These are phyloP conservation scores for Drosophila neocordata DNA, from an alignment of 1,140 invertebrate genomes.

Conservation along the genomic window DNA sequence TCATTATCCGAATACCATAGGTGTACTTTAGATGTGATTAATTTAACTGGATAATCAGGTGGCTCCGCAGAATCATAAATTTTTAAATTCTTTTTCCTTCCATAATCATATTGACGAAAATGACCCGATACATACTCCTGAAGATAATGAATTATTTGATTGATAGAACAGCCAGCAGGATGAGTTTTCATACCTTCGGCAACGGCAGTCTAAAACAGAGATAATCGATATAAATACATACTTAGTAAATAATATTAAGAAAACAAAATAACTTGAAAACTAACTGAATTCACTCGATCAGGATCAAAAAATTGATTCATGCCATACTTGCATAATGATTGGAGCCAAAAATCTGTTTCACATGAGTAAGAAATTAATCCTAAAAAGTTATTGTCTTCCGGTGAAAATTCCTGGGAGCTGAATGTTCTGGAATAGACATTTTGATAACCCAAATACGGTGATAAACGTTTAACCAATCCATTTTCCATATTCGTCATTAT, in stretches of 20 bases:
- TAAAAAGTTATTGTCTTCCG: slow-evolving; percentile 63
- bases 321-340: slow-evolving; percentile 24
- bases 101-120: slow-evolving; percentile 83
- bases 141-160: slow-evolving; percentile 83
- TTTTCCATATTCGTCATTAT: slow-evolving; percentile 77
- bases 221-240: no score
- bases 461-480: no score
- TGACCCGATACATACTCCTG: slow-evolving; percentile 82
- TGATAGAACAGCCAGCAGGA: slow-evolving; percentile 84
- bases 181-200: slow-evolving; percentile 80
- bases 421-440: slow-evolving; percentile 81
- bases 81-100: slow-evolving; percentile 82
- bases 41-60: slow-evolving; percentile 85
- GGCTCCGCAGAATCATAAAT: slow-evolving; percentile 83
- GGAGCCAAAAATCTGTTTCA: slow-evolving; percentile 80
- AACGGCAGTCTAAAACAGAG: slow-evolving; percentile 75
- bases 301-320: slow-evolving; percentile 7
- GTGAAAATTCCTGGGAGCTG: slow-evolving; percentile 78
- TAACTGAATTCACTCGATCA: slow-evolving; percentile 52
- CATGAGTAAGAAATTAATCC: slow-evolving; percentile 76
- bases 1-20: slow-evolving; percentile 86
- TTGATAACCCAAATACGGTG: slow-evolving; percentile 48
- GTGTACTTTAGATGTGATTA: slow-evolving; percentile 85
- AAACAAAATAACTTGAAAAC: neutral
- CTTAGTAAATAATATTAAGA: neutral